Evolutionary conservation across 2,113 vertebrate species (phyloP).

Genomic region (Psilopogon haemacephalus): DNA sequence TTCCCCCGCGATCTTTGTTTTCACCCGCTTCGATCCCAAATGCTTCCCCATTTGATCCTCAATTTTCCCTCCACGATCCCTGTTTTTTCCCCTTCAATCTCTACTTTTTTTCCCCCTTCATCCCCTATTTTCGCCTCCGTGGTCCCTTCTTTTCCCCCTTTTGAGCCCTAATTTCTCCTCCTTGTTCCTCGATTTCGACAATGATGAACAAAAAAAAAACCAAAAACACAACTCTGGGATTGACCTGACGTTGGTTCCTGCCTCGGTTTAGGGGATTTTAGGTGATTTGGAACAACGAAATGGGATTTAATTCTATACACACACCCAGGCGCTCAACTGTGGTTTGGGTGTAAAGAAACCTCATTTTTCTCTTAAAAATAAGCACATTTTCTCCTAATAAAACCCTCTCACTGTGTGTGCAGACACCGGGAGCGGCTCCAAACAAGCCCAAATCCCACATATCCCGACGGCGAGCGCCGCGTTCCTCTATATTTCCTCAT

Average conservation of each 20-base stretch:
- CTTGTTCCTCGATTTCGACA: not conserved
- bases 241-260: accelerated
- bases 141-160: not conserved
- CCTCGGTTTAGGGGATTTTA: not conserved
- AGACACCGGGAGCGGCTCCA: not conserved
- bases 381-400: too few relatives aligned
- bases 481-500: not conserved
- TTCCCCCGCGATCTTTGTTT: too few relatives aligned
- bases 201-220: not conserved
- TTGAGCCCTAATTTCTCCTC: not conserved
- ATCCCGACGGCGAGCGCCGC: not conserved
- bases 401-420: not conserved
- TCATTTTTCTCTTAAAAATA: too few relatives aligned
- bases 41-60: too few relatives aligned
- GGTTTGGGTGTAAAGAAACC: not conserved
- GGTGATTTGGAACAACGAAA: not conserved
- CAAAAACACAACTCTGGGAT: too few relatives aligned
- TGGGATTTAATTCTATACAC: too few relatives aligned
- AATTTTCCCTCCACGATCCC: too few relatives aligned
- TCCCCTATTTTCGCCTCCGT: too few relatives aligned
- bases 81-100: too few relatives aligned
- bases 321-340: not conserved
- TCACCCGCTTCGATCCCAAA: too few relatives aligned
- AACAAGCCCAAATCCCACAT: not conserved
- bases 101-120: too few relatives aligned